Base-by-base conservation (phyloP, 2,888 invertebrate species). In the Boloria selene region DNA sequence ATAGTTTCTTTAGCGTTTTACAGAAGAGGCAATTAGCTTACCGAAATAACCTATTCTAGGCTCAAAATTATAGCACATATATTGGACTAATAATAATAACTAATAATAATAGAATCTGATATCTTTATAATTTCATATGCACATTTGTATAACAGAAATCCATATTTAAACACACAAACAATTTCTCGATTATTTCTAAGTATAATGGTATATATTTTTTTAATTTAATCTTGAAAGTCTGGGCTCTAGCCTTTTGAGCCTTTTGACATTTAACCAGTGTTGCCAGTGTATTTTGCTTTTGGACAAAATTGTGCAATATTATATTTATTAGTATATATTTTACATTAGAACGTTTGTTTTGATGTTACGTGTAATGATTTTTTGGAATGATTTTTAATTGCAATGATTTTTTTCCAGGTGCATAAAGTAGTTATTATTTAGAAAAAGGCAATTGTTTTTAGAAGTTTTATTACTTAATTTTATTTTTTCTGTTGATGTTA, bases 101-200 rank as follows among this genome's bases (percentile, higher is more conserved):
- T 18, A 56, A 38, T 38, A 59, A 38, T 38, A 59, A 49, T 38
- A 31, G 47, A 59, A 59, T 59, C 59, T 50, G 49, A 38, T 49
- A 38, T 59, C 47, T 59, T 50, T 59, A 59, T 59, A 59, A 59
- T 59, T 59, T 59, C 59, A 59, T 59, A 59, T 50, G 59, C 59
- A 59, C 59, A 59, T 59, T 59, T 59, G 31, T 59, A 59, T 59
- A 49, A 59, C 50, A 50, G 17, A 59, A 59, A 59, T 50, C 56
- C 10, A 56, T 56, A 45, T 56, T 56, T 45, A 56, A 56, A 56
- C 56, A 45, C 56, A 18, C 22, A 56, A 56, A 56, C 56, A 45
- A 26, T 56, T 56, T 56, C 56, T 56, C 56, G 56, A 56, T 56
- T 56, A 56, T 44, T 56, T 45, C 14, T 45, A 44, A 45, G 22